A percentile compares a stretch with the other conserved stretches of the same genome.
These are phyloP conservation scores for Corella eumyota DNA, from an alignment of 23 tunicate species.

Conservation along the genomic window DNA sequence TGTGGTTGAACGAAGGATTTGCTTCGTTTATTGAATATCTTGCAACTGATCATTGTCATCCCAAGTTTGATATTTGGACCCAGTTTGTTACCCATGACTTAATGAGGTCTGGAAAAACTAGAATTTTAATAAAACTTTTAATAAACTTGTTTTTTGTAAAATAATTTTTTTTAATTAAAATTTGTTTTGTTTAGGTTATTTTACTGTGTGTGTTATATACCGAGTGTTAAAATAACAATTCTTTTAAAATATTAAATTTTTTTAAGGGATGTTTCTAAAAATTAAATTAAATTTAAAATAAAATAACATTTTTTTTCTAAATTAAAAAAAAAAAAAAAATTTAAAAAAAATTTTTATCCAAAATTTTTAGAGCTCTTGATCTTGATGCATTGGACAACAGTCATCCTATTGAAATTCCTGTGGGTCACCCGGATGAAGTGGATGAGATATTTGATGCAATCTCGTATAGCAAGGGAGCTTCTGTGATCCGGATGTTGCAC, in stretches of 20 bases:
- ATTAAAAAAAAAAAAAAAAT: too few relatives aligned
- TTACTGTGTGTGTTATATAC: too few relatives aligned
- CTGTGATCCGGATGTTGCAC: constrained; percentile 89
- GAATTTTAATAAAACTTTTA: too few relatives aligned
- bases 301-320: too few relatives aligned
- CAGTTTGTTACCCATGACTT: constrained; percentile 83
- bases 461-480: constrained; percentile 97
- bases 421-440: constrained; percentile 93
- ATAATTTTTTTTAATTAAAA: too few relatives aligned
- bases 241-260: too few relatives aligned
- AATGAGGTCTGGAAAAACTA: constrained; percentile 51
- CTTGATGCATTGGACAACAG: constrained; percentile 96
- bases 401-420: constrained; percentile 96
- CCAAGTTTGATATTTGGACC: constrained; percentile 88
- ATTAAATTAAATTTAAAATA: too few relatives aligned
- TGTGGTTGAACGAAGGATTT: constrained; percentile 99
- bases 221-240: too few relatives aligned
- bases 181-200: too few relatives aligned
- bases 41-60: constrained; percentile 86
- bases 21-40: constrained; percentile 98
- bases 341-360: too few relatives aligned
- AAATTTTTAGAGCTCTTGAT: constrained; percentile 82
- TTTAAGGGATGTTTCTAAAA: too few relatives aligned
- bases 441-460: constrained; percentile 97
- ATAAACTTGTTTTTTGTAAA: too few relatives aligned